Evolutionary conservation across 2,797 vertebrate species (phyloP).

Genomic region (Ctenopoma kingsleyae): DNA sequence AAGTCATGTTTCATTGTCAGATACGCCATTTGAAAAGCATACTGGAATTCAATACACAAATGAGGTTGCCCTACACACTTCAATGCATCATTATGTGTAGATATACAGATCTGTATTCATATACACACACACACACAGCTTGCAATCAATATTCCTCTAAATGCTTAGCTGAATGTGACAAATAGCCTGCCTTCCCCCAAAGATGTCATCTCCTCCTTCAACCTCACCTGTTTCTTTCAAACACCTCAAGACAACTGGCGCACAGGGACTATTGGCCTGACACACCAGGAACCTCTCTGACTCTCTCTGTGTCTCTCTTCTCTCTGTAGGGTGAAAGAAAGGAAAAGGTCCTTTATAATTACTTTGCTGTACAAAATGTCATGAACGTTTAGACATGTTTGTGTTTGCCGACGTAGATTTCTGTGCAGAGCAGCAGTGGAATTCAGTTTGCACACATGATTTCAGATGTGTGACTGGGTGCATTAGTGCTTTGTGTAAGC

Average conservation of each 20-base stretch:
- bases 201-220: conserved; percentile 43
- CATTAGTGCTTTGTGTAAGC: conserved; percentile 29
- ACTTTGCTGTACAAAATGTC: conserved; percentile 61
- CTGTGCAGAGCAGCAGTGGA: conserved; percentile 15
- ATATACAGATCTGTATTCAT: conserved; percentile 14
- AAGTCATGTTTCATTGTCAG: conserved; percentile 10
- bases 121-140: conserved; percentile 17
- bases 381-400: conserved; percentile 41
- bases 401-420: conserved; percentile 13
- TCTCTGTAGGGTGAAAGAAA: conserved; percentile 44
- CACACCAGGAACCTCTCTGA: conserved; percentile 36
- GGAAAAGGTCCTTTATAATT: conserved; percentile 53
- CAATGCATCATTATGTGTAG: conserved; percentile 7
- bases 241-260: conserved; percentile 52
- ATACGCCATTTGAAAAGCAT: conserved; percentile 32
- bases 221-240: conserved; percentile 41
- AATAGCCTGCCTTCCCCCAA: conserved; percentile 35
- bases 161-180: conserved; percentile 38
- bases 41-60: conserved; percentile 39
- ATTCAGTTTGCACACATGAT: conserved; percentile 29
- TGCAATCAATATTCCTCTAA: conserved; percentile 1
- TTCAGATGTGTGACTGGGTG: conserved; percentile 51
- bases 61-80: conserved; percentile 3
- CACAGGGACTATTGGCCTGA: conserved; percentile 56
- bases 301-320: conserved; percentile 20